Evolutionary conservation across 2,113 vertebrate genomes (phyloP).

Genomic region (Gymnocephalus cernua): DNA sequence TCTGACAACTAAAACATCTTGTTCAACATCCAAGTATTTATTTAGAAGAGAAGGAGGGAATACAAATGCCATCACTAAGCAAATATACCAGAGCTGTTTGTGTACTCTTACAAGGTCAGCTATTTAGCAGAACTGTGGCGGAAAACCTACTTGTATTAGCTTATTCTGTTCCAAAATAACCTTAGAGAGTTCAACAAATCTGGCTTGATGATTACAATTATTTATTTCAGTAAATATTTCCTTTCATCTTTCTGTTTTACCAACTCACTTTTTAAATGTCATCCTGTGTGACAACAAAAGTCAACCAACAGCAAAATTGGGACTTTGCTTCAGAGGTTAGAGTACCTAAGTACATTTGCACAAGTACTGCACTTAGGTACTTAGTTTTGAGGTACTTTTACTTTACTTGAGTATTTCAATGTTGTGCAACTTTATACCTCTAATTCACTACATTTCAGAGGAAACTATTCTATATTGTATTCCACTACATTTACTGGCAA

Average conservation of each 20-base stretch:
- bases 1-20: slow-evolving; percentile 39
- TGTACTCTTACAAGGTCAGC: slow-evolving; percentile 19
- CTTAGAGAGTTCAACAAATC: slow-evolving; percentile 2
- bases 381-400: too few relatives aligned
- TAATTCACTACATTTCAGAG: neutral
- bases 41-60: slow-evolving; percentile 16
- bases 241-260: neutral
- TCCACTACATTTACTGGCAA: neutral
- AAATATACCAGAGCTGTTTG: neutral
- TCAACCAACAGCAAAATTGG: too few relatives aligned
- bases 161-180: neutral
- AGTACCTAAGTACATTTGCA: too few relatives aligned
- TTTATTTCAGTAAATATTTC: slow-evolving; percentile 16
- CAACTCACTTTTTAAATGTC: neutral
- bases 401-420: neutral
- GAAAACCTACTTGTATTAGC: neutral
- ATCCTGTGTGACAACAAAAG: neutral
- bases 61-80: slow-evolving; percentile 23
- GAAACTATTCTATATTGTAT: neutral
- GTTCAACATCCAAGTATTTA: slow-evolving; percentile 16
- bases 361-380: too few relatives aligned
- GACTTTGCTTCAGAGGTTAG: too few relatives aligned
- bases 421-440: neutral
- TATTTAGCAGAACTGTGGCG: slow-evolving; percentile 4
- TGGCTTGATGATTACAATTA: neutral